Conservation (phyloP, 2,888 invertebrate genomes). For the Drosophila algonquin region DNA sequence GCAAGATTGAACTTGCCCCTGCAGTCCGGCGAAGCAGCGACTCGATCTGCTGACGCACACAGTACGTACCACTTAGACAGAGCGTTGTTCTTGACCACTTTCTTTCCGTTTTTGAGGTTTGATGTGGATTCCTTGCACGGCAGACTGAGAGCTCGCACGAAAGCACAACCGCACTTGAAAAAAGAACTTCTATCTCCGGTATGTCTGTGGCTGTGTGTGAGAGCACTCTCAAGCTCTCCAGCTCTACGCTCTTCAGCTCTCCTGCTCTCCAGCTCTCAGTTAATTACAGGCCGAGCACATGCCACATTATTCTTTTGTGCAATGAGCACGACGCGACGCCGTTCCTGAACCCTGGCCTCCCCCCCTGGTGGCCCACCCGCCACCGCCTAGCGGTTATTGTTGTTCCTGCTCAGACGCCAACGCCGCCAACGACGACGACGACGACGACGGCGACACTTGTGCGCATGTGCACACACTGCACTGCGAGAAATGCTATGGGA, state of each 20-base stretch:
- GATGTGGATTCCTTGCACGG: too few species aligned
- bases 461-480: constrained; percentile 55
- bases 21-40: too few species aligned
- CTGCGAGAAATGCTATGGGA: constrained; percentile 20
- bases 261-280: constrained; percentile 25
- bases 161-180: too few species aligned
- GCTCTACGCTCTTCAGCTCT: neutral
- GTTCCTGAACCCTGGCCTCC: constrained; percentile 23
- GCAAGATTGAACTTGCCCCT: too few species aligned
- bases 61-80: too few species aligned
- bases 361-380: constrained; percentile 22
- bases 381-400: constrained; percentile 17
- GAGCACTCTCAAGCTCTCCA: constrained; percentile 10
- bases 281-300: constrained; percentile 74
- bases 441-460: constrained; percentile 63
- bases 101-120: too few species aligned
- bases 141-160: too few species aligned
- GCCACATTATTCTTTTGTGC: constrained; percentile 80
- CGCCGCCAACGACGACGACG: constrained; percentile 17
- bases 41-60: too few species aligned
- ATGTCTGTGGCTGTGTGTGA: neutral
- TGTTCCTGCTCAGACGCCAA: constrained; percentile 38
- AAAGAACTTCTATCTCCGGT: neutral
- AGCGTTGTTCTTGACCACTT: too few species aligned
- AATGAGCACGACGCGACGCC: constrained; percentile 68